These are phyloP conservation scores for Drosophila gaucha DNA, from an alignment of 2,888 invertebrate species.

Conservation along the genomic window DNA sequence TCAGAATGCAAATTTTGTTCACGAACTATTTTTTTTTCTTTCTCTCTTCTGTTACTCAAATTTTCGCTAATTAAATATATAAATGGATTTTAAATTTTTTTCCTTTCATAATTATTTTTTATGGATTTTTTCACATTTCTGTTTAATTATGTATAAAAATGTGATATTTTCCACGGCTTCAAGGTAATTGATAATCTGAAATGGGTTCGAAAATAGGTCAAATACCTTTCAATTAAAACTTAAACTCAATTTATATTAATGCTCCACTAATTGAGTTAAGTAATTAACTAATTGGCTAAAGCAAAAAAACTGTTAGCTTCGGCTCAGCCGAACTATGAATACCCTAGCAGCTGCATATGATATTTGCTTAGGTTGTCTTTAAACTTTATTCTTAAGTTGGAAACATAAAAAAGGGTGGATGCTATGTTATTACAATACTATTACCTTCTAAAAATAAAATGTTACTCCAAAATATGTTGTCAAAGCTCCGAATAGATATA, in stretches of 20 bases:
- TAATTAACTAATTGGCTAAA: constrained; percentile 38
- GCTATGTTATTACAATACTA: too few relatives aligned
- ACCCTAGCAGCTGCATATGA: neutral
- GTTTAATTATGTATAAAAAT: constrained; percentile 43
- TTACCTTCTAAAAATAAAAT: too few relatives aligned
- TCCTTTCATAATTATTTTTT: constrained; percentile 8
- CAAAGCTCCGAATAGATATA: too few relatives aligned
- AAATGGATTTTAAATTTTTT: constrained; percentile 14
- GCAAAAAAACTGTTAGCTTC: neutral
- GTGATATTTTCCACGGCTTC: constrained; percentile 67
- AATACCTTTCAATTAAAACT: neutral
- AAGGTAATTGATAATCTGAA: constrained; percentile 42
- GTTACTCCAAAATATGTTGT: too few relatives aligned
- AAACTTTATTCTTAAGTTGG: neutral
- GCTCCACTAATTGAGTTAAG: constrained; percentile 31
- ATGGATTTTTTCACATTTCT: constrained; percentile 16
- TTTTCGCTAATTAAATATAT: constrained; percentile 29
- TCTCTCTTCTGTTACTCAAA: constrained; percentile 23
- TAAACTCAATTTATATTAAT: neutral
- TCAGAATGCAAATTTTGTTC: constrained; percentile 68
- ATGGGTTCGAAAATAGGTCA: constrained; percentile 19
- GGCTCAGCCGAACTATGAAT: neutral
- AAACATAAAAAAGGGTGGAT: too few relatives aligned
- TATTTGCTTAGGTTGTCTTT: neutral
- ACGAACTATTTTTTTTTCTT: constrained; percentile 21